These are phyloP conservation scores for Lasioglossum malachurum DNA, from an alignment of 2,888 invertebrate species.

Conservation along the genomic window DNA sequence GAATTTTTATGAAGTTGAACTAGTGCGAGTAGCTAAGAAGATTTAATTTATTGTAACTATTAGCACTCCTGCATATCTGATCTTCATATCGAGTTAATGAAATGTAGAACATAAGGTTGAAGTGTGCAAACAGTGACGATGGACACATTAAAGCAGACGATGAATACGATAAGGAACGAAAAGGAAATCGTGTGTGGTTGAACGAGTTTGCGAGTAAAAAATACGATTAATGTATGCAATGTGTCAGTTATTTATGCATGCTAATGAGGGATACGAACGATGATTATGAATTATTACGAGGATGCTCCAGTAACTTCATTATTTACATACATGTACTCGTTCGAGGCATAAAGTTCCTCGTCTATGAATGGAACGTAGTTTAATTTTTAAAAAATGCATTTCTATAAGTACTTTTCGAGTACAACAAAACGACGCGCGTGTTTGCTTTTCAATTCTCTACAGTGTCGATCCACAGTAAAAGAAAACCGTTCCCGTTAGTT, in stretches of 20 bases:
- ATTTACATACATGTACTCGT: background rate
- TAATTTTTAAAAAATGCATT: background rate
- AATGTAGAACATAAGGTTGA: background rate
- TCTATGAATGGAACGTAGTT: background rate
- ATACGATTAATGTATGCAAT: background rate
- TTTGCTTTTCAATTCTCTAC: background rate
- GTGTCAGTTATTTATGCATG: background rate
- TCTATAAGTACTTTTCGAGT: background rate
- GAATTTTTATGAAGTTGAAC: background rate
- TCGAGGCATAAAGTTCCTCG: background rate
- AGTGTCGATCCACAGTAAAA: background rate
- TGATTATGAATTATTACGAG: background rate
- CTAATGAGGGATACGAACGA: background rate
- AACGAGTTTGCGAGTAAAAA: background rate
- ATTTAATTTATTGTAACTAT: background rate
- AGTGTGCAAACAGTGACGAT: background rate
- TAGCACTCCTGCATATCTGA: background rate
- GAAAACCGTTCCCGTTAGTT: background rate
- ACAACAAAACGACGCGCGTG: background rate
- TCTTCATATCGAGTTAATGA: background rate
- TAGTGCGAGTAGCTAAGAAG: background rate
- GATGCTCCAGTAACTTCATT: conserved; percentile 4
- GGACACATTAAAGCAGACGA: background rate
- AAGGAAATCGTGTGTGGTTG: background rate
- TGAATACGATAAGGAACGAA: conserved; percentile 1